Evolutionary conservation across 2,888 invertebrate species (phyloP).

Genomic region (Amphipyra berbera): DNA sequence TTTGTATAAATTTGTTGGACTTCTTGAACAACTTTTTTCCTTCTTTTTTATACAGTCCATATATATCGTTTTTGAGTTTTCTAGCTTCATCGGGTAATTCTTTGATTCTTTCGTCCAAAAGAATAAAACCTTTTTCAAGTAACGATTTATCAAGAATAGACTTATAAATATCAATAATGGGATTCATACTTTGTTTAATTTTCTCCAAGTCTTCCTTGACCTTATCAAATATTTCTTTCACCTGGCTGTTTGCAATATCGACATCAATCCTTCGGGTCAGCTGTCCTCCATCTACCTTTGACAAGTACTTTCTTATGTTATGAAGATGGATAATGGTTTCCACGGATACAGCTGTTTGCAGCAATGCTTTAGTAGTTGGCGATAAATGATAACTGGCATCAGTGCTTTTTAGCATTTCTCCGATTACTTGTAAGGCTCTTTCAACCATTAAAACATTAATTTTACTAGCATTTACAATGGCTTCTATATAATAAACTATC

Average conservation of each 20-base stretch:
- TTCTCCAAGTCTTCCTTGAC: slow-evolving; percentile 4
- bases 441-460: slow-evolving; percentile 27
- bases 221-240: background rate
- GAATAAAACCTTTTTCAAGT: slow-evolving; percentile 16
- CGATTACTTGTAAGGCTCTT: slow-evolving; percentile 36
- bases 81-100: slow-evolving; percentile 1
- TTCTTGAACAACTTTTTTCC: too few relatives aligned
- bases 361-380: slow-evolving; percentile 15
- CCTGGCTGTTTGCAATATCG: background rate
- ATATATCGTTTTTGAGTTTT: background rate
- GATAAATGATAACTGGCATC: slow-evolving; percentile 15
- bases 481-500: slow-evolving; percentile 24
- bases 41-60: background rate
- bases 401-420: slow-evolving; percentile 40
- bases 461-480: slow-evolving; percentile 3
- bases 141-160: slow-evolving; percentile 27
- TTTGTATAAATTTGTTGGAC: background rate
- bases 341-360: slow-evolving; percentile 13
- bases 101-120: slow-evolving; percentile 9
- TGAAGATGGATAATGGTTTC: slow-evolving; percentile 10
- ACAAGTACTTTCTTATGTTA: slow-evolving; percentile 19
- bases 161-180: slow-evolving; percentile 18
- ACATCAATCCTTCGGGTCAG: background rate
- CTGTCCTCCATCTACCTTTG: slow-evolving; percentile 4
- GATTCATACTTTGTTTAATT: background rate